Base-by-base conservation (phyloP, 2,888 invertebrate species). In the Cactoblastis cactorum region DNA sequence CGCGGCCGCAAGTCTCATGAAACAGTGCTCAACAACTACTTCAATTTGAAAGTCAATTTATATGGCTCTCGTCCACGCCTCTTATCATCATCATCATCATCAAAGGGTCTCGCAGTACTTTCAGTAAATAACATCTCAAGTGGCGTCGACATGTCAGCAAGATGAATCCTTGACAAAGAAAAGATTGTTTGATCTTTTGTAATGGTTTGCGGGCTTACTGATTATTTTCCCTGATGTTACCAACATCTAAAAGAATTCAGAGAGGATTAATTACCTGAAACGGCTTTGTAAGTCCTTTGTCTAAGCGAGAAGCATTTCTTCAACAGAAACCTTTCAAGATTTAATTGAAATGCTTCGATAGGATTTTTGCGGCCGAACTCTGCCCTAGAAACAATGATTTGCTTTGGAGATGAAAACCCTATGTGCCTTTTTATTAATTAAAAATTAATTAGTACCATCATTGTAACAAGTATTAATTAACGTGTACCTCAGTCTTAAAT, bases 191-290 rank as follows among this genome's bases (percentile, higher is more conserved):
- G 63, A 67, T 69, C 66, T 69, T 64, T 69, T 69, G 67, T 69
- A 64, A 67, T 64, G 62, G 61, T 65, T 51, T 53, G 49, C 53
- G 55, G 55, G 48, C 56, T 69, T 73, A 63, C 71, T 69, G 67
- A 75, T 75, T 72, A 75, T 74, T 75, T 74, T 74, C 69, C 67
- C 63, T 67, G 61, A 71, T n/a, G n/a, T 64, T 72, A 70, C 65
- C 69, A 65, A 70, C 65, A 59, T 56, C 66, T 67, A 69, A 77
- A 80, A 82, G 80, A 82, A 82, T 82, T 77, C 80, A 74, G 63
- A 64, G 58, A 70, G 78, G 82, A 80, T 80, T 82, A 82, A 82
- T 82, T 80, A 80, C 80, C 79, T 79, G 77, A 75, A 73, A 70
- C 64, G 69, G 67, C 77, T 79, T 75, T 73, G 79, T 73, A 71